A percentile compares a stretch with the other conserved stretches of the same genome.
phyloP scores from a whole-genome alignment of 2,888 invertebrate species.

The Dromius quadrimaculatus region DNA sequence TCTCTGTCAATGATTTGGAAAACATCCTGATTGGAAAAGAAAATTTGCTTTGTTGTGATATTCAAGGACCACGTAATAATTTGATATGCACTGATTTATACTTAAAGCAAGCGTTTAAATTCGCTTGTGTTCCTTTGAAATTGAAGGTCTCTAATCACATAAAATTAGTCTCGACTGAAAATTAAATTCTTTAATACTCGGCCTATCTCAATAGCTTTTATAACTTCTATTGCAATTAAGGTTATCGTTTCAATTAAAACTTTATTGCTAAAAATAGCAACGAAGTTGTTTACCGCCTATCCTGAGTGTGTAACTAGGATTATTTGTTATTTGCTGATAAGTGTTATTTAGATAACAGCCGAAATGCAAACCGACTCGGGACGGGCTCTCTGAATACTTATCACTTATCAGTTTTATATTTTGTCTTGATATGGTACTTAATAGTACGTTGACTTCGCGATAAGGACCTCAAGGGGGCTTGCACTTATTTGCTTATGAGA shows the following conservation, averaged over 20 bases:
- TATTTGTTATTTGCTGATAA: slow-evolving; percentile 22
- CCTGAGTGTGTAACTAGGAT: slow-evolving; percentile 15
- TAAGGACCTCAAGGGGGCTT: slow-evolving; percentile 2
- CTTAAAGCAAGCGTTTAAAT: no score
- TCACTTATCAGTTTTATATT: slow-evolving; percentile 16
- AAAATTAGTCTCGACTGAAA: no score
- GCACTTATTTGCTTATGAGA: background rate
- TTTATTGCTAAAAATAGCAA: slow-evolving; percentile 37
- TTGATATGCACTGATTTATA: no score
- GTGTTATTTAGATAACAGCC: slow-evolving; percentile 43
- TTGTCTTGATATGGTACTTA: slow-evolving; percentile 27
- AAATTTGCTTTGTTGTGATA: no score
- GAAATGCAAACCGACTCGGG: slow-evolving; percentile 10
- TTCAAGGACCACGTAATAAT: no score
- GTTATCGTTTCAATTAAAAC: slow-evolving; percentile 37
- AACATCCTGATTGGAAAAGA: no score
- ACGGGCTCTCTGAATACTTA: slow-evolving; percentile 14
- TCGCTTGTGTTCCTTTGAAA: no score
- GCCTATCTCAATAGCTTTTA: slow-evolving; percentile 14
- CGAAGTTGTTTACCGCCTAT: slow-evolving; percentile 30
- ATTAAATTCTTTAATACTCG: no score
- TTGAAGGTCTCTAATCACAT: no score
- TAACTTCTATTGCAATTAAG: slow-evolving; percentile 31
- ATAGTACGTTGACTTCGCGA: slow-evolving; percentile 43
- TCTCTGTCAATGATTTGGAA: no score